Evolutionary conservation across 2,797 vertebrate genomes (phyloP), one percentile per base, ranked within the genome.

Genomic region (Natrix natrix): DNA sequence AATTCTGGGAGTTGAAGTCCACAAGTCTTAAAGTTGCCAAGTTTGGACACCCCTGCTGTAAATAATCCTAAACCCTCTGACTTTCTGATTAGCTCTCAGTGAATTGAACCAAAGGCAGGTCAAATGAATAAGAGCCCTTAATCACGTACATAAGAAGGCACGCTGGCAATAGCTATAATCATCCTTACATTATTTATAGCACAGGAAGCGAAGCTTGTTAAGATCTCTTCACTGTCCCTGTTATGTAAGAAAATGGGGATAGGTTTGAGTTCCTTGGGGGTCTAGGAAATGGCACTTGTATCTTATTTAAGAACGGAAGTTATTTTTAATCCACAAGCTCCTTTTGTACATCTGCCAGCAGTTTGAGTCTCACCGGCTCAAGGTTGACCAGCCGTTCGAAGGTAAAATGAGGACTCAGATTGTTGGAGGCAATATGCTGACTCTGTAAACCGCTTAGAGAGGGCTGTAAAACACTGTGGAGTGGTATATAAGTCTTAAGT

Each of bases 11-110:
- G 32, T 37, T 37, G 32, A 37, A 37, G 32, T 37, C 32, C 32
- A 37, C 32, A 37, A 37, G 32, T 37, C 32, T 37, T 37, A 37
- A 37, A 37, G 32, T 37, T 37, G 32, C 32, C 32, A 37, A 37
- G 32, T 37, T 37, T 37, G 32, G 32, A 37, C 32, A 37, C 32
- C 32, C 32, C 32, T 37, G 32, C 78, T 0, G 4, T 37, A 86
- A 66, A 43, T 66, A 60, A 78, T 93, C 86, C 69, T 20, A 86
- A 93, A 93, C 78, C 20, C 90, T 83, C 22, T 24, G 17, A 16
- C 17, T 12, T 74, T 16, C 48, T 24, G 7, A 56, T 83, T 52
- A 14, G 66, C 24, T 28, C 74, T 48, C 59, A 32, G 52, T n/a
- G n/a, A n/a, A 20, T 54, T 12, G 69, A 32, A n/a, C 66, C 32